Conservation (phyloP, 1,140 invertebrate species). For the Neodiprion lecontei region DNA sequence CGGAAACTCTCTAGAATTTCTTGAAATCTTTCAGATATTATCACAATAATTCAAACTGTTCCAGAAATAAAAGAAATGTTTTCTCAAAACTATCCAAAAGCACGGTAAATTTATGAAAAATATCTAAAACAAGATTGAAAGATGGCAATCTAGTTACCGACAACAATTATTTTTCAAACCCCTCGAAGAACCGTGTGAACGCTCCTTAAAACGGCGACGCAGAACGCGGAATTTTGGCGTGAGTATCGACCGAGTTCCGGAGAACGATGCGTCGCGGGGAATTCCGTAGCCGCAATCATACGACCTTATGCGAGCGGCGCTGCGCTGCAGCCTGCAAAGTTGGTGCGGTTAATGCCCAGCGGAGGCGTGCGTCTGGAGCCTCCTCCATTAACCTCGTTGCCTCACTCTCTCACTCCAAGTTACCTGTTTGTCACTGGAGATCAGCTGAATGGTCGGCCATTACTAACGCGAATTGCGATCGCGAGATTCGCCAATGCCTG, state of each 20-base stretch:
- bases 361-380: not conserved
- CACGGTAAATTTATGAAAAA: too few relatives aligned
- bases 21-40: too few relatives aligned
- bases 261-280: too few relatives aligned
- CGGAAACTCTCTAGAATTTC: too few relatives aligned
- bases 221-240: not conserved
- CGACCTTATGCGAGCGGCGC: not conserved
- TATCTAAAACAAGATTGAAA: too few relatives aligned
- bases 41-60: too few relatives aligned
- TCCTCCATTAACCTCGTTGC: constrained; percentile 7
- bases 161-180: too few relatives aligned
- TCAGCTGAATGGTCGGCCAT: not conserved
- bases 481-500: not conserved
- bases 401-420: not conserved
- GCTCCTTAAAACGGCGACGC: not conserved
- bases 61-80: too few relatives aligned
- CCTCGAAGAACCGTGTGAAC: not conserved
- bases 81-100: too few relatives aligned
- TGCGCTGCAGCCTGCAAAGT: not conserved
- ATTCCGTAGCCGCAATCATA: too few relatives aligned
- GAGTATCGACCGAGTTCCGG: not conserved
- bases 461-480: not conserved
- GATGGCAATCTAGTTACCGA: too few relatives aligned
- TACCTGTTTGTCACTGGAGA: not conserved
- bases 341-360: not conserved